Evolutionary conservation across 64 coral and sea anemone genomes (phyloP).

Genomic region (Pocillopora damicornis): DNA sequence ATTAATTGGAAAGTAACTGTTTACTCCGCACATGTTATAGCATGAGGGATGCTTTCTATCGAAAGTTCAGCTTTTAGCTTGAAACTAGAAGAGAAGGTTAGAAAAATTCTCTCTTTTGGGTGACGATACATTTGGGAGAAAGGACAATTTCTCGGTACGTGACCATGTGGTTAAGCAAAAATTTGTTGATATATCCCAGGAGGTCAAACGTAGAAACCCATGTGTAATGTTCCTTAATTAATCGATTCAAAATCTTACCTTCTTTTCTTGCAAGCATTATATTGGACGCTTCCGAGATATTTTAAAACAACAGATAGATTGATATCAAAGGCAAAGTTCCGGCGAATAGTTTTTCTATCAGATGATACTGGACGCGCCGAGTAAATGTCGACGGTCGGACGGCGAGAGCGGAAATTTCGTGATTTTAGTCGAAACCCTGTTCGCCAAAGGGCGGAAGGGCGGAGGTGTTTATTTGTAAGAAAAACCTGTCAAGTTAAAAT

Average conservation of each 20-base stretch:
- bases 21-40: too few species aligned
- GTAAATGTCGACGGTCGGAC: not conserved
- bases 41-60: too few species aligned
- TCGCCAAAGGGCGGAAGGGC: constrained; percentile 13
- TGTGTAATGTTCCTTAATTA: not conserved
- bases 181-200: not conserved
- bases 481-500: constrained; percentile 15
- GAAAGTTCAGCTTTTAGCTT: too few species aligned
- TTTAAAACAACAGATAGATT: constrained; percentile 31
- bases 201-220: too few species aligned
- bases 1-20: too few species aligned
- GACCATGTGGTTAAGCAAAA: constrained; percentile 2
- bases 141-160: not conserved
- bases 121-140: too few species aligned
- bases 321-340: constrained; percentile 15
- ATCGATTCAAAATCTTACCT: not conserved
- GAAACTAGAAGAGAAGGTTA: not conserved
- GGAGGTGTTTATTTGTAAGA: constrained; percentile 43
- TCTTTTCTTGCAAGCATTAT: not conserved
- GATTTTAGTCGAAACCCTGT: not conserved
- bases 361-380: not conserved
- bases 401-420: constrained; percentile 1
- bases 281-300: constrained; percentile 12
- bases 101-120: too few species aligned
- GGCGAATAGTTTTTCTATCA: constrained; percentile 20